Evolutionary conservation across 2,888 invertebrate species (phyloP), one percentile per base, ranked within the genome.

Genomic region (Tachina fera): DNA sequence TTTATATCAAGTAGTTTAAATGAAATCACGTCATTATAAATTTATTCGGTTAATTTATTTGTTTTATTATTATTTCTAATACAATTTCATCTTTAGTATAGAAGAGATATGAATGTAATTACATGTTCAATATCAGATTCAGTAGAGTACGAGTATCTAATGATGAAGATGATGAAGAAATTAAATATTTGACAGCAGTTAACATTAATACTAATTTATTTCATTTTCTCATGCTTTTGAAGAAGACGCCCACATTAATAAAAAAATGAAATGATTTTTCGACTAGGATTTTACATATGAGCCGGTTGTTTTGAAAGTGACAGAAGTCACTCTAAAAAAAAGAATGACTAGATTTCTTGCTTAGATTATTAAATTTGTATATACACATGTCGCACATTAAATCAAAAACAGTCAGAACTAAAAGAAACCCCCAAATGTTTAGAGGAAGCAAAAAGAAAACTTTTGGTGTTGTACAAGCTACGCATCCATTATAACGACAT

Each of bases 21-120:
- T 86, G 75, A 86, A 86, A 86, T 83, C 86, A 83, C 86, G 79
- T 79, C 82, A 83, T 82, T 81, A 85, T 63, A 78, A 83, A 83
- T 67, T 82, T 67, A 76, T 82, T 56, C 70, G 31, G 76, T 78
- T 71, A 68, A 51, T 68, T 75, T 74, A 45, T 74, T 80, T 74
- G 60, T 63, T 58, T 77, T 49, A 58, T 67, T 47, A 41, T 61
- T 56, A 39, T 68, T 53, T 19, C 22, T 14, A 70, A 70, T 39
- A 49, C 53, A 41, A 74, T 71, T 68, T 68, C 72, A 78, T 78
- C 39, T 68, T 61, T 78, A 61, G 60, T 63, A 76, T 53, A 60
- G 72, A n/a, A 60, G 72, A n/a, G 49, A 70, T 65, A 47, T 77
- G 68, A 81, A 77, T 78, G 70, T 61, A 72, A 84, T 61, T 67